Evolutionary conservation across 2,113 vertebrate species (phyloP), one percentile per base, ranked within the genome.

Genomic region (Caretta caretta): DNA sequence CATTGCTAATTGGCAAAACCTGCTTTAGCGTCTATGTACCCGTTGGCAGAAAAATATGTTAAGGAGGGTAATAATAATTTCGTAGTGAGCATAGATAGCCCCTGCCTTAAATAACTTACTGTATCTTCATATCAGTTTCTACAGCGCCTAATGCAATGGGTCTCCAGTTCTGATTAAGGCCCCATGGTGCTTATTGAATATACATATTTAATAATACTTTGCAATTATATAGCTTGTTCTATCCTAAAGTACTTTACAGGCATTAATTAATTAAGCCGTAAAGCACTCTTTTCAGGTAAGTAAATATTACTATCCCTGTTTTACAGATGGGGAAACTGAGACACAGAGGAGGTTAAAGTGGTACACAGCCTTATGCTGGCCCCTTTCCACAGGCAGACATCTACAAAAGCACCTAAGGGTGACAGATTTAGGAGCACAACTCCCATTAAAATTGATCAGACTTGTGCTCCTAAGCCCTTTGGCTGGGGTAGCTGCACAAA

Each of bases 11-110:
- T 87, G 57, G 87, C 51, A 93, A 10, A 92, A 91, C 75, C 16
- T 88, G 42, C 57, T 92, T 69, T 78, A 22, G 16, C 72, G 31
- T 35, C 69, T 53, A 14, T 25, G 8, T 6, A 78, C n/a, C 76
- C 78, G 35, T 49, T 91, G 50, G 42, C 83, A 79, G 50, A 93
- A 9, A 4, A 93, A 56, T 88, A 87, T 87, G 72, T 56, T 90
- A 80, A 92, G 84, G 84, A 72, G 11, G 50, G 9, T 69, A 95
- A 92, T 89, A 91, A 93, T 96, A 81, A 87, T 81, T 94, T 94
- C 62, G 88, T 89, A 56, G 24, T 90, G 93, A 83, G 4, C 65
- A 62, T 69, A 72, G 29, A 8, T 29, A 59, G 27, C 53, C 20
- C 53, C 20, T 54, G 20, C 14, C 53, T 54, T 22, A 22, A 54